Percentiles rank a stretch among this genome's conserved stretches.
Conservation (phyloP, 1,140 invertebrate species). For the Hycleus phaleratus region DNA sequence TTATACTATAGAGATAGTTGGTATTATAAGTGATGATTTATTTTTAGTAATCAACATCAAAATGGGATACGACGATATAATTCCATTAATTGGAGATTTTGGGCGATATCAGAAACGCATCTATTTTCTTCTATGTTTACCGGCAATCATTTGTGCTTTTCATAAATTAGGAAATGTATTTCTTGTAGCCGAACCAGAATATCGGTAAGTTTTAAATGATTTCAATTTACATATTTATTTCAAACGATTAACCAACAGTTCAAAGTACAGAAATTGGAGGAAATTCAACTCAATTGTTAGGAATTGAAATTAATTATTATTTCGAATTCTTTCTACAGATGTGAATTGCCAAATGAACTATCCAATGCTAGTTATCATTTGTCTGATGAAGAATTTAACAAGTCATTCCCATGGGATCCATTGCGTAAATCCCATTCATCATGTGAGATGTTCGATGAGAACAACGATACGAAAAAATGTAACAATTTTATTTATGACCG, state of each 20-base stretch:
- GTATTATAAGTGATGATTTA: no score
- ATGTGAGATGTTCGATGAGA: constrained; percentile 41
- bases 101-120: constrained; percentile 59
- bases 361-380: constrained; percentile 47
- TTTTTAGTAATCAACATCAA: background rate
- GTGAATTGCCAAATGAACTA: constrained; percentile 51
- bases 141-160: constrained; percentile 64
- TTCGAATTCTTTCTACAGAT: constrained; percentile 41
- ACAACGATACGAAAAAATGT: constrained; percentile 39
- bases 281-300: no score
- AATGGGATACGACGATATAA: constrained; percentile 69
- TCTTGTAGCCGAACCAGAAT: constrained; percentile 54
- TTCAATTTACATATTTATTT: no score
- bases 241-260: no score
- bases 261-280: no score
- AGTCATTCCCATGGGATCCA: constrained; percentile 49
- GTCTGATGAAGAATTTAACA: constrained; percentile 40
- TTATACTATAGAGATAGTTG: no score
- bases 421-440: constrained; percentile 42
- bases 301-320: background rate
- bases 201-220: constrained; percentile 40
- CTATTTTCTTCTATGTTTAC: constrained; percentile 62
- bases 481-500: constrained; percentile 53
- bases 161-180: constrained; percentile 71
- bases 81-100: constrained; percentile 62